Evolutionary conservation across 2,113 vertebrate species (phyloP), one percentile per base, ranked within the genome.

Genomic region (Chelonoidis abingdonii): DNA sequence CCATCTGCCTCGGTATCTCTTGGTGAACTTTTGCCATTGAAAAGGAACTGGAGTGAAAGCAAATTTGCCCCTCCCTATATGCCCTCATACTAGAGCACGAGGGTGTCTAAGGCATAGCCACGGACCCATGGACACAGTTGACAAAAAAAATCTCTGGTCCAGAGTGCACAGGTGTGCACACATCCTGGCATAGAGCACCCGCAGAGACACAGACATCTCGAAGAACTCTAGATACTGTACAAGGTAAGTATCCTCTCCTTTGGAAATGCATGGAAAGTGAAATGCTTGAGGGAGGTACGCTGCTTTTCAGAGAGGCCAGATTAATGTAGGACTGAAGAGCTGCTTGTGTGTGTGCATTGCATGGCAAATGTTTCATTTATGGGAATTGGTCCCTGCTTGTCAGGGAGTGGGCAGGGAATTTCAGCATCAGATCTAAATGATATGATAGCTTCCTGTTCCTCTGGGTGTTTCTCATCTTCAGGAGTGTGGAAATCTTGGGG

Each of bases 341-440:
- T 96, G 38, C 62, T 65, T 84, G 59, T 56, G 82, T 90, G 88
- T 93, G 91, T 95, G 96, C 89, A 47, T 75, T 97, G 97, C 97
- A 97, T 97, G 97, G 92, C 86, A 4, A 75, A 83, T 89, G 41
- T 62, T 78, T 62, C 92, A 92, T 93, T 90, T 80, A 10, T 10
- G 5, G 11, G 92, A 80, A 56, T 31, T 62, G 75, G 29, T 80
- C 82, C 90, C 0, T 12, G 44, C 65, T 72, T 86, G 54, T 65
- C 54, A 65, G 83, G 62, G 88, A 44, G 90, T 65, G 84, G 79
- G 81, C 19, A 88, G 93, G 57, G 0, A 0, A 29, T 50, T 84
- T 59, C 85, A 84, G 76, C 44, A 3, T 0, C 88, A 78, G 81
- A 83, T 80, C 53, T 78, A 59, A n/a, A 35, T 38, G 80, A 72